Evolutionary conservation across 2,888 invertebrate genomes (phyloP), one percentile per base, ranked within the genome.

Genomic region (Carabus problematicus): DNA sequence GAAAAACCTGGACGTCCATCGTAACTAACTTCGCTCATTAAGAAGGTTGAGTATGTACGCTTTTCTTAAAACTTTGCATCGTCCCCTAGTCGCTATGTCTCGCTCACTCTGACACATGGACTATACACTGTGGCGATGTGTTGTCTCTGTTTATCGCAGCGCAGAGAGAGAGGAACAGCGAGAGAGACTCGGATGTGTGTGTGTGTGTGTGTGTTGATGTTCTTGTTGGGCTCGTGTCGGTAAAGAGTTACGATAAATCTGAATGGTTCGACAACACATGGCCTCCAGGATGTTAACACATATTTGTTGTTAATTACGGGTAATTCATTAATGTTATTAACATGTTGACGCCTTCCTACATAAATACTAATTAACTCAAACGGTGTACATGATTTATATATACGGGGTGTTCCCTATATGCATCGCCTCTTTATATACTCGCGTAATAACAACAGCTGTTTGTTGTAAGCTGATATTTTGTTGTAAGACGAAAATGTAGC

Each of bases 11-110:
- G 47, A 73, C 73, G 74, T 73, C 72, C 58, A 73, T 74, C 74
- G 60, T 64, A 70, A 66, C 72, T 73, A 71, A 74, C 58, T 71
- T 64, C 73, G 69, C 70, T 74, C 73, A 75, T 75, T 74, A 75
- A 74, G 74, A 68, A 42, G 74, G 74, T 72, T 74, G 75, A 75
- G 73, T 75, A 74, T 75, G 75, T 75, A 72, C 73, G 74, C 73
- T 72, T 73, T 75, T 75, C 74, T 74, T 75, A 74, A 75, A 75
- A 75, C 73, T 74, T 74, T 74, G 73, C 72, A 70, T 63, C 71
- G 58, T 68, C 56, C 58, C 68, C 73, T 70, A 45, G 39, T 70
- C 16, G 39, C 54, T 55, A 29, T 14, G 12, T 61, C 43, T 55
- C 43, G 16, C n/a, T 12, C 18, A 18, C 52, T 52, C 52, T 52